Evolutionary conservation across 2,888 invertebrate species (phyloP).

Genomic region (Drosophila affinis): DNA sequence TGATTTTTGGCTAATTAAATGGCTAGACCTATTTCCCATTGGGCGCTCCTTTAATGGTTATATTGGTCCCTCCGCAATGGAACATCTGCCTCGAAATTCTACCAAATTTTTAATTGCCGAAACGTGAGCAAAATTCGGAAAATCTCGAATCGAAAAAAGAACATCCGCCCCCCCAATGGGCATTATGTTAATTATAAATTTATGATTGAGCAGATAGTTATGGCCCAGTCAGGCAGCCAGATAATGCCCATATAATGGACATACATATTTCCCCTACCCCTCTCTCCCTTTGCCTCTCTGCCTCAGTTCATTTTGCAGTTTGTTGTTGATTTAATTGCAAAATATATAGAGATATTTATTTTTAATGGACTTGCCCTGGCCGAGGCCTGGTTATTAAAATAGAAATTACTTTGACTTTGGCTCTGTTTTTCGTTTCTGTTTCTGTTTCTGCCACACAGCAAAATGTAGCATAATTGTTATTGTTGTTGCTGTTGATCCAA

Average conservation of each 20-base stretch:
- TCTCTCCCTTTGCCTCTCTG: slow-evolving; percentile 15
- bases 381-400: slow-evolving; percentile 41
- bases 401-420: slow-evolving; percentile 49
- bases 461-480: slow-evolving; percentile 29
- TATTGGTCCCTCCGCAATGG: not conserved
- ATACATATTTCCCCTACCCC: not conserved
- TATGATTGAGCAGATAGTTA: slow-evolving; percentile 51
- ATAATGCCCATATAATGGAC: slow-evolving; percentile 46
- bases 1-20: slow-evolving; percentile 12
- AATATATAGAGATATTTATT: slow-evolving; percentile 38
- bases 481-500: slow-evolving; percentile 14
- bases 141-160: slow-evolving; percentile 31
- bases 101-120: slow-evolving; percentile 42
- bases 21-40: not conserved
- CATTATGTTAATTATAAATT: slow-evolving; percentile 52
- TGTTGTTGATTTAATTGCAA: slow-evolving; percentile 46
- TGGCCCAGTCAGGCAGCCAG: slow-evolving; percentile 33
- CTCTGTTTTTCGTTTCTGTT: slow-evolving; percentile 3
- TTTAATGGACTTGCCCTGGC: slow-evolving; percentile 44
- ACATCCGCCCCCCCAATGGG: slow-evolving; percentile 43
- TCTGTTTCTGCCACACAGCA: not conserved
- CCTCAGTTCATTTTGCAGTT: slow-evolving; percentile 36
- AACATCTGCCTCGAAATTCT: slow-evolving; percentile 27
- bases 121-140: slow-evolving; percentile 46
- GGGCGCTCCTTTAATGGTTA: not conserved